Evolutionary conservation across 2,113 vertebrate species (phyloP).

Genomic region (Lepus americanus): DNA sequence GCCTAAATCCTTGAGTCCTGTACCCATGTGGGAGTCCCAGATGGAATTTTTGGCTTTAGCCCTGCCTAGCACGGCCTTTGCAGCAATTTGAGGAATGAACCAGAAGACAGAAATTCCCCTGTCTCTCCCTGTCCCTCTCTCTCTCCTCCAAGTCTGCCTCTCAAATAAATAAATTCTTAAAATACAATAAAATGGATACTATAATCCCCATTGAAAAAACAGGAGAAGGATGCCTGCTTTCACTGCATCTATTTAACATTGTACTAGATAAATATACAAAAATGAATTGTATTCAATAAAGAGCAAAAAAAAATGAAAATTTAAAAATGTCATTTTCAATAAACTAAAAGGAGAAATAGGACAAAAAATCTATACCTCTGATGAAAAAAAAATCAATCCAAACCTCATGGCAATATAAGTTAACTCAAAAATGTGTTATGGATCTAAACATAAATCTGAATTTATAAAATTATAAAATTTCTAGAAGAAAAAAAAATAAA

Average conservation of each 20-base stretch:
- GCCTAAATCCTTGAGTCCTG: too few relatives aligned
- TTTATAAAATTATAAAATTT: not conserved
- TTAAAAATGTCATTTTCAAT: not conserved
- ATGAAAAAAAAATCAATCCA: not conserved
- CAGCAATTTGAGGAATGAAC: too few relatives aligned
- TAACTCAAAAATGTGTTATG: not conserved
- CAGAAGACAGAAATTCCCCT: too few relatives aligned
- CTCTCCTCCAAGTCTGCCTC: too few relatives aligned
- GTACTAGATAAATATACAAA: not conserved
- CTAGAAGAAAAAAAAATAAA: not conserved
- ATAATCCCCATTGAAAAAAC: not conserved
- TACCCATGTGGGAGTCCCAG: too few relatives aligned
- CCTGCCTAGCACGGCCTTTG: too few relatives aligned
- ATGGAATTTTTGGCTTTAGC: too few relatives aligned
- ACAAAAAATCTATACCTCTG: not conserved
- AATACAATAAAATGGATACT: too few relatives aligned
- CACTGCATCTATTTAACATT: not conserved
- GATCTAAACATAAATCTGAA: not conserved
- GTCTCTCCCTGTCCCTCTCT: too few relatives aligned
- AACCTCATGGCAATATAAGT: not conserved
- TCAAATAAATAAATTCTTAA: too few relatives aligned
- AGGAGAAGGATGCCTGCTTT: not conserved
- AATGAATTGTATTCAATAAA: not conserved
- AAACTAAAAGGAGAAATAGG: not conserved
- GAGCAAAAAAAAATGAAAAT: not conserved